Evolutionary conservation across 30 jellyfish, hydroid and myxozoan species (phyloP), one percentile per base, ranked within the genome.

Genomic region (Cassiopea andromeda): DNA sequence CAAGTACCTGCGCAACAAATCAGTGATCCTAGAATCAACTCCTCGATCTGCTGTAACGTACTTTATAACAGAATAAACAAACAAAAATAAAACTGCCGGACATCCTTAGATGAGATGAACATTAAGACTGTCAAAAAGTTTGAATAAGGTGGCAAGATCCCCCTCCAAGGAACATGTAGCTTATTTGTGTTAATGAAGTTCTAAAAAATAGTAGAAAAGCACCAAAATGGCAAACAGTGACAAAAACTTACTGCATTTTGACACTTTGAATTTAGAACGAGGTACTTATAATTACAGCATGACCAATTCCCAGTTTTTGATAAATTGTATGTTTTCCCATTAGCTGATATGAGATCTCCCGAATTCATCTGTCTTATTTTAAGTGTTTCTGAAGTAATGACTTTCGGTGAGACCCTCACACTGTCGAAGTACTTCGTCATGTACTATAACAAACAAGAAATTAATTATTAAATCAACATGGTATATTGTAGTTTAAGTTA

Each of bases 261-360:
- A 85, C 98, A 94, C 46, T 87, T 82, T n/a, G 86, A 45, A 69
- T 96, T 96, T 89, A 96, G 82, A 2, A 91, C 93, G 16, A 96
- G 93, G 66, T 50, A 77, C 69, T 54, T 68, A 69, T 91, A 96
- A 2, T 82, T 84, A 90, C 99, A 96, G 79, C 99, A 96, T 14
- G 92, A 94, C 13, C 43, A 69, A 61, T 46, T 46, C 48, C 74
- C 96, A 43, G 54, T 47, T 38, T 49, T 18, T 1, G 83, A 12
- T 7, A 85, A 64, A 47, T 19, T 54, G 92, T 91, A 78, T 58
- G 38, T 72, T 66, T 67, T 78, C 15, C 76, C 93, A 46, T 83
- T 57, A 69, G 1, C 13, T 17, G 87, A 73, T 17, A 83, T 82
- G 27, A 27, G 46, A 71, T 88, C 57, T 78, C 71, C 71, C 61